Evolutionary conservation across 2,797 vertebrate genomes (phyloP).

Genomic region (Simalia tracyae): DNA sequence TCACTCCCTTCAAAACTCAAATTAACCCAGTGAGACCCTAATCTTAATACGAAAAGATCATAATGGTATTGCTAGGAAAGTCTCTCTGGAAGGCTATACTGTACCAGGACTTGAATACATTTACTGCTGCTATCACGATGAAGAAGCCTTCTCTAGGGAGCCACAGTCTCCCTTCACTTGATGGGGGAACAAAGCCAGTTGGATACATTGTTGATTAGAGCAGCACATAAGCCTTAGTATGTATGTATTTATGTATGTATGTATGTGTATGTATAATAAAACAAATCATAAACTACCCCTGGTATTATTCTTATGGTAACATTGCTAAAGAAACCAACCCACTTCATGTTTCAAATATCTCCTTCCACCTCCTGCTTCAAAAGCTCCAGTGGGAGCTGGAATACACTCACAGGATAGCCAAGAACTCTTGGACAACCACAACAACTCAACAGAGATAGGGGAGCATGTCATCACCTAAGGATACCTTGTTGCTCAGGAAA

Average conservation of each 20-base stretch:
- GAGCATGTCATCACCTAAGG: not conserved
- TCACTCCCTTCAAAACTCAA: not conserved
- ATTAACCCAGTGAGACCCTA: not conserved
- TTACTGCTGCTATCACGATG: not conserved
- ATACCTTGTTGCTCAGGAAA: not conserved
- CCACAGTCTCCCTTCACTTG: not conserved
- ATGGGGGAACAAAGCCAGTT: not conserved
- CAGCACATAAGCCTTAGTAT: not conserved
- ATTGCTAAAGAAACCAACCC: not conserved
- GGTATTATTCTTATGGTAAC: not conserved
- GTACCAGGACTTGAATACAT: not conserved
- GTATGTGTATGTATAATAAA: not conserved
- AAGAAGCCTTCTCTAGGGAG: not conserved
- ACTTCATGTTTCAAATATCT: not conserved
- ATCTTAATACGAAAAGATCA: not conserved
- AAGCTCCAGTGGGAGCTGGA: not conserved
- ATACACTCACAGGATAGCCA: not conserved
- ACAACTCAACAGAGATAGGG: not conserved
- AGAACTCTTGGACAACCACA: not conserved
- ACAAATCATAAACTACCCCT: not conserved
- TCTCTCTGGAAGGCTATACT: not conserved
- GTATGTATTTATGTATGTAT: not conserved
- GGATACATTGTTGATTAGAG: not conserved
- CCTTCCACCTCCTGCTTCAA: not conserved
- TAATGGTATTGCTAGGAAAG: not conserved